A percentile compares a stretch with the other conserved stretches of the same genome.
Evolutionary conservation across 2,113 vertebrate species (phyloP).

Genomic region (Chloebia gouldiae): DNA sequence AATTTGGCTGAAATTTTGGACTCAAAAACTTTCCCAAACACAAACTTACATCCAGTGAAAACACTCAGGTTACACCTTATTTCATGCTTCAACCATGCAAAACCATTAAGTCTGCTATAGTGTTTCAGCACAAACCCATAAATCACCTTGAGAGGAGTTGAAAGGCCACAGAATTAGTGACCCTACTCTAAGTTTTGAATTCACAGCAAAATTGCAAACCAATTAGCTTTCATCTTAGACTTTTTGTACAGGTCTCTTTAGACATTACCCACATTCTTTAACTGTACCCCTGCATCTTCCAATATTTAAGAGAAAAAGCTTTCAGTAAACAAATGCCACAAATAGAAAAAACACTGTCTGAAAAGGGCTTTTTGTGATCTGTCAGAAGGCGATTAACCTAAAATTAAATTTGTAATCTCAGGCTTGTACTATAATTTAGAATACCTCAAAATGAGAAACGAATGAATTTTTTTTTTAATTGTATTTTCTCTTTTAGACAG

Average conservation of each 20-base stretch:
- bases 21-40: not conserved
- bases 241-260: not conserved
- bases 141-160: constrained; percentile 8
- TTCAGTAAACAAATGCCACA: not conserved
- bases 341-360: not conserved
- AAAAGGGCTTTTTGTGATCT: not conserved
- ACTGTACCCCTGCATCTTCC: not conserved
- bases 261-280: not conserved
- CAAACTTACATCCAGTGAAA: not conserved
- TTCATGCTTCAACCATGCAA: constrained; percentile 52
- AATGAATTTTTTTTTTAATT: not conserved
- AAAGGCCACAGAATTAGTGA: constrained; percentile 30
- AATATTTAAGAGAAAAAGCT: not conserved
- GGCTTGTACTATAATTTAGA: not conserved
- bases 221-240: not conserved
- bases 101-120: constrained; percentile 30
- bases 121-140: constrained; percentile 32
- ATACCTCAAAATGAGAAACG: not conserved
- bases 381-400: not conserved
- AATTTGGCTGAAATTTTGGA: not conserved
- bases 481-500: not conserved
- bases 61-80: constrained; percentile 20
- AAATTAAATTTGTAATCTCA: not conserved
- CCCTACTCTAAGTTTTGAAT: constrained; percentile 21
- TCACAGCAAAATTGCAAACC: not conserved